These are phyloP conservation scores for Cisticola juncidis DNA, from an alignment of 2,113 vertebrate genomes.

Conservation along the genomic window DNA sequence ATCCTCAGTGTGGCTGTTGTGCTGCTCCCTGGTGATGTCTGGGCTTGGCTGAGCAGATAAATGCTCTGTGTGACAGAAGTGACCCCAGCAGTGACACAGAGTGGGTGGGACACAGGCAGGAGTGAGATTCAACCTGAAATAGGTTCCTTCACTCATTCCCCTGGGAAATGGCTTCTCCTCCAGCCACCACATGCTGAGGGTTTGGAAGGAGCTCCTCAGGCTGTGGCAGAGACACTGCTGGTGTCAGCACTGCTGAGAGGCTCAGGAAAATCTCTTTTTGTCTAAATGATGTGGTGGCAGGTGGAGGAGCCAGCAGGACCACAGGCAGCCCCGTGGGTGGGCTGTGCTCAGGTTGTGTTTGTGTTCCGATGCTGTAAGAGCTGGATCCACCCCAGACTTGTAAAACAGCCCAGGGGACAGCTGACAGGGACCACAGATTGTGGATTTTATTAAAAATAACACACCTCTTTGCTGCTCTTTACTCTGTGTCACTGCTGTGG, in stretches of 20 bases:
- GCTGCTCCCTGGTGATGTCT: background rate
- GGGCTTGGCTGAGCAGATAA: background rate
- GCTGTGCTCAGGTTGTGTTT: background rate
- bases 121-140: background rate
- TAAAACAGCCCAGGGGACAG: background rate
- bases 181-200: background rate
- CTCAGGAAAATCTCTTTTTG: background rate
- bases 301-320: background rate
- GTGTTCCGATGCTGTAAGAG: background rate
- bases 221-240: background rate
- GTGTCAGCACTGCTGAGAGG: background rate
- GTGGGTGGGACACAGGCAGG: background rate
- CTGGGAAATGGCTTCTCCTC: background rate
- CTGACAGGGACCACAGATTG: background rate
- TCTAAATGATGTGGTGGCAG: background rate
- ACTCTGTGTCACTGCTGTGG: background rate
- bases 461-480: background rate
- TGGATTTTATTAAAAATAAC: background rate
- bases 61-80: background rate
- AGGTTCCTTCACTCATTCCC: background rate
- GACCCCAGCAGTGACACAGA: accelerated
- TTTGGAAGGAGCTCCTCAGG: background rate
- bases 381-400: background rate
- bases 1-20: background rate
- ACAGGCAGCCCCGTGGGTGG: accelerated